Base-by-base conservation (phyloP, 2,113 vertebrate genomes). In the Camelus bactrianus region DNA sequence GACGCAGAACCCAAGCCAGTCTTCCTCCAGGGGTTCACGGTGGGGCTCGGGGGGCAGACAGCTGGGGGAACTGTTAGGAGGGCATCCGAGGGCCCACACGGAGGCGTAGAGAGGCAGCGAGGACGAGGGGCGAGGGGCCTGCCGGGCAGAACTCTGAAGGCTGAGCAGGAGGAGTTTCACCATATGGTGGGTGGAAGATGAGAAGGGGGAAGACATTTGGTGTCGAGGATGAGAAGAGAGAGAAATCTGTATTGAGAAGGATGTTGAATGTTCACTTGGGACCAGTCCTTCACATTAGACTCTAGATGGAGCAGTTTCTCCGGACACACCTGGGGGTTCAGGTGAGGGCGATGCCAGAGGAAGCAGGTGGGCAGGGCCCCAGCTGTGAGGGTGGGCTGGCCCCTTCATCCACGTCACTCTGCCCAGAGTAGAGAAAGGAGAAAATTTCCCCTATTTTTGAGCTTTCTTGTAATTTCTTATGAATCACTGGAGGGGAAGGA, bases 291-390 rank as follows among this genome's bases (percentile, higher is more conserved):
- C 17, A 0, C 2, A 1, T 6, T 42, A 6, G 8, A 1, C 11
- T 2, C 0, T 0, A 16, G 6, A 42, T 1, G 1, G 0, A 1
- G 22, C 1, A 5, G 35, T 4, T 52, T 48, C 26, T 42, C 32
- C 16, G 6, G 60, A 38, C 1, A 9, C 5, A 9, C 26, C 67
- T 50, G 26, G 17, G 26, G 75, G 42, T 30, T 64, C 48, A 26
- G 26, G 32, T 11, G 65, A 81, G 6, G 60, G 52, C 8, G 38
- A 28, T 1, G 11, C 26, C 50, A 9, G 0, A 38, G 26, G 26
- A 42, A 38, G 50, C 32, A 60, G 77, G 60, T 3, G 6, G 56
- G 20, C 38, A 8, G 17, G 65, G 4, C 10, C 26, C 69, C 24
- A 16, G 26, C 60, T 6, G 8, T 30, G 5, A 2, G 20, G 38